Evolutionary conservation across 1,140 invertebrate species (phyloP), one percentile per base, ranked within the genome.

Genomic region (Achroia grisella): DNA sequence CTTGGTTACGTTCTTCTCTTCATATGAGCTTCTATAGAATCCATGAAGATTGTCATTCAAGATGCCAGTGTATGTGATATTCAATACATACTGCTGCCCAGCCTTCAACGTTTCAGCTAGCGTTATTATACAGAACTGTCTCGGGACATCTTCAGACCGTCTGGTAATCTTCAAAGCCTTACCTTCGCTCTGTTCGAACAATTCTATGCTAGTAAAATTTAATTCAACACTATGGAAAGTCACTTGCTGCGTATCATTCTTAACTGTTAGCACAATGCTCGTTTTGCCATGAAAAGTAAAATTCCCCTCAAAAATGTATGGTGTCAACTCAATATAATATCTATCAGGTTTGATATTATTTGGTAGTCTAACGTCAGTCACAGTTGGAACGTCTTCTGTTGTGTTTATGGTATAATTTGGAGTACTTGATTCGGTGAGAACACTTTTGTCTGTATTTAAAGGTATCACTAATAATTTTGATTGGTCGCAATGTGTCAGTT

Each of bases 21-120:
- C 89, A 66, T 97, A 97, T 1, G 91, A 94, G 79, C 94, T 96
- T 49, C 93, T 88, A 70, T 97, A 98, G 74, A 97, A 97, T 11
- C 95, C 96, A 60, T 93, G 90, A 23, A 96, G 76, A 51, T 93
- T 89, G 61, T 95, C 91, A 63, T 92, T 92, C 1, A 96, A 77
- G 12, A 89, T 77, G 2, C 94, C 94, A 1, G 86, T 82, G 62
- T 91, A 97, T 28, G 88, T 89, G 35, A 96, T 89, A 48, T 89
- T 75, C 33, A 97, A 69, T 10, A 89, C 75, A 69, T 96, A 97
- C 44, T 87, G 79, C 10, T 77, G 55, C 13, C 89, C 91, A 1
- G 71, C 75, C 32, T 83, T 71, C 17, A 96, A 71, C 11, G 84
- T 62, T 12, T 89, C 83, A 8, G 85, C 78, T 15, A 93, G 73